Conservation (phyloP, 2,113 vertebrate species). For the Sinocyclocheilus rhinocerous region DNA sequence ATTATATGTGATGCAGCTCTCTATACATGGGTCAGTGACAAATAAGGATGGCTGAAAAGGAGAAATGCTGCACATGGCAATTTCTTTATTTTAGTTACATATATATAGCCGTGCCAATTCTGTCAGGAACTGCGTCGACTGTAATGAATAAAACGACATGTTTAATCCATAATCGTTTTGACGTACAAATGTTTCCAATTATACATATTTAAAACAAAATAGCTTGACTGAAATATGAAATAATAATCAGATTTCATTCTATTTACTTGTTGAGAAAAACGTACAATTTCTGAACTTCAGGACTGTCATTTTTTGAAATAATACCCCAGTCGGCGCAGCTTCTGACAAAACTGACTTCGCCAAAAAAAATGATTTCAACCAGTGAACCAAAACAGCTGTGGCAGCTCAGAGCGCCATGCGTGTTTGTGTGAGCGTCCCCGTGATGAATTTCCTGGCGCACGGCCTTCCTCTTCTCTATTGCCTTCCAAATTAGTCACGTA, state of each 20-base stretch:
- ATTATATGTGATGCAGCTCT: neutral
- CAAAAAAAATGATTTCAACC: conserved; percentile 27
- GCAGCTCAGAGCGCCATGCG: conserved; percentile 18
- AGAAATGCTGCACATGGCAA: neutral
- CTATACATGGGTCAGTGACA: neutral
- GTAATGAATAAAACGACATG: too few species aligned
- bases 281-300: neutral
- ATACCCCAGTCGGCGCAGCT: neutral
- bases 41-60: neutral
- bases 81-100: neutral
- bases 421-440: conserved; percentile 16
- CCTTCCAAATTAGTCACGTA: conserved; percentile 36
- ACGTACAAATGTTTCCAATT: too few species aligned
- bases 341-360: conserved; percentile 20
- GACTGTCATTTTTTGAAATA: neutral
- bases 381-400: conserved; percentile 42
- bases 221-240: neutral
- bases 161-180: too few species aligned
- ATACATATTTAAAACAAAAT: neutral
- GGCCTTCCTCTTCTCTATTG: conserved; percentile 23
- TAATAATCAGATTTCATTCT: neutral
- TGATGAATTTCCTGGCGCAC: conserved; percentile 32
- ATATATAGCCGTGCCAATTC: neutral
- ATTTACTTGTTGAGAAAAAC: neutral
- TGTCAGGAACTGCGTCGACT: neutral